Percentiles rank a stretch among this genome's conserved stretches.
Evolutionary conservation across 2,888 invertebrate genomes (phyloP).

Genomic region (Chirona hameri): DNA sequence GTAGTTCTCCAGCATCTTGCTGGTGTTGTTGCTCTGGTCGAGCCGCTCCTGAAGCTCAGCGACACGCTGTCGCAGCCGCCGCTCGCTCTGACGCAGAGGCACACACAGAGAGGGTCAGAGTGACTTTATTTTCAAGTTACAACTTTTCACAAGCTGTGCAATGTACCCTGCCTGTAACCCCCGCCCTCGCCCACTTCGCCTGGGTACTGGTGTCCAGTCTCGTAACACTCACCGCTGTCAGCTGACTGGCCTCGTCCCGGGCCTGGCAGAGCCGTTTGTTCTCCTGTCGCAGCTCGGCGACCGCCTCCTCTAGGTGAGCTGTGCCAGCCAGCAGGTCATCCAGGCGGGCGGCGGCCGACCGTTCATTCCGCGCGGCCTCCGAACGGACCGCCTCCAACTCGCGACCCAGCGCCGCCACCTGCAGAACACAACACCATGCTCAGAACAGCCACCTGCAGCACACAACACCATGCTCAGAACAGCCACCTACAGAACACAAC

Average conservation of each 20-base stretch:
- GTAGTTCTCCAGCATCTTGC: conserved; percentile 5
- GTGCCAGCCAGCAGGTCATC: no score
- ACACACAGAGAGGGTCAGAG: no score
- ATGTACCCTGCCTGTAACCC: no score
- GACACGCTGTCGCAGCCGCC: background rate
- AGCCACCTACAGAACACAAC: no score
- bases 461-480: no score
- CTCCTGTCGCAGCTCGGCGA: background rate
- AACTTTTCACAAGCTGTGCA: no score
- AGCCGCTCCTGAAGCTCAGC: background rate
- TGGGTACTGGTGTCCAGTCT: no score
- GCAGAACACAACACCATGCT: no score
- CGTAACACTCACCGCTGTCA: background rate
- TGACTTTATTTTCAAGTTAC: no score
- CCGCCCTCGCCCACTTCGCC: background rate
- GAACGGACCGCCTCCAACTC: background rate
- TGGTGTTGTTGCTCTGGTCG: background rate
- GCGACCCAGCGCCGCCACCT: conserved; percentile 7
- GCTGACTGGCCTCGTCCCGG: background rate
- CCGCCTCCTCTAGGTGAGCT: background rate
- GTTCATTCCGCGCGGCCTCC: background rate
- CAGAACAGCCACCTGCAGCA: no score
- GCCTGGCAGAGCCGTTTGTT: background rate
- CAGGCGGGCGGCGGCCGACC: background rate
- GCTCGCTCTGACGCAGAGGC: background rate